phyloP scores from a whole-genome alignment of 2,888 invertebrate genomes.

The Meiosimyza platycephala region DNA sequence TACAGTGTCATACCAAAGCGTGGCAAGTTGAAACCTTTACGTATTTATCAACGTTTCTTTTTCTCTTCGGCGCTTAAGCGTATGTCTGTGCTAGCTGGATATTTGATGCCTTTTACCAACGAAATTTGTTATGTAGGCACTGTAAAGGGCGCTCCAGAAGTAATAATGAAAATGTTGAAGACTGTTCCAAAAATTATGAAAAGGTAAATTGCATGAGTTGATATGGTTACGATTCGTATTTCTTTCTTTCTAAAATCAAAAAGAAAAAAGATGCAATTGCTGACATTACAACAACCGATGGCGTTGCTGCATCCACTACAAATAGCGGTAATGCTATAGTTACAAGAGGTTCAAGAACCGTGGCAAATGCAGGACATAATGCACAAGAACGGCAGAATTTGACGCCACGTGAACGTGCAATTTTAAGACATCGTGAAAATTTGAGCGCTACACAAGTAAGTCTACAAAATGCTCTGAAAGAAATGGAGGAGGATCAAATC shows the following conservation, averaged over 20 bases:
- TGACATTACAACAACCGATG: constrained; percentile 37
- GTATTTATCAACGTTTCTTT: constrained; percentile 95
- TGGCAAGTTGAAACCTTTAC: constrained; percentile 85
- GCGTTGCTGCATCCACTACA: constrained; percentile 36
- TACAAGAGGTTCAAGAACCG: constrained; percentile 40
- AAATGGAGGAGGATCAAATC: constrained; percentile 88
- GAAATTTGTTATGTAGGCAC: constrained; percentile 90
- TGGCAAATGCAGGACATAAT: constrained; percentile 37
- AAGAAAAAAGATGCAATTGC: constrained; percentile 46
- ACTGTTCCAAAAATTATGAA: constrained; percentile 75
- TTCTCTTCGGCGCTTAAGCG: constrained; percentile 96
- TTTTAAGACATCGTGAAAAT: constrained; percentile 61
- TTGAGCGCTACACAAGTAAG: constrained; percentile 59
- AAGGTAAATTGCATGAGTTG: constrained; percentile 60
- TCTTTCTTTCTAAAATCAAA: constrained; percentile 65
- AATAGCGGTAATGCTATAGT: constrained; percentile 32
- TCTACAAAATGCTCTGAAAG: constrained; percentile 75
- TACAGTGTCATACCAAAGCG: constrained; percentile 93
- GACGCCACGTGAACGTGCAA: constrained; percentile 60
- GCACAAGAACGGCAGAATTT: constrained; percentile 53
- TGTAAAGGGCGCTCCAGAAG: constrained; percentile 98
- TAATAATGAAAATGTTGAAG: constrained; percentile 88
- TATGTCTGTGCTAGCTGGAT: constrained; percentile 96
- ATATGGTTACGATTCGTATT: too few relatives aligned
- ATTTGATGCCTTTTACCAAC: constrained; percentile 74